Evolutionary conservation across 2,113 vertebrate species (phyloP).

Genomic region (Etheostoma spectabile): DNA sequence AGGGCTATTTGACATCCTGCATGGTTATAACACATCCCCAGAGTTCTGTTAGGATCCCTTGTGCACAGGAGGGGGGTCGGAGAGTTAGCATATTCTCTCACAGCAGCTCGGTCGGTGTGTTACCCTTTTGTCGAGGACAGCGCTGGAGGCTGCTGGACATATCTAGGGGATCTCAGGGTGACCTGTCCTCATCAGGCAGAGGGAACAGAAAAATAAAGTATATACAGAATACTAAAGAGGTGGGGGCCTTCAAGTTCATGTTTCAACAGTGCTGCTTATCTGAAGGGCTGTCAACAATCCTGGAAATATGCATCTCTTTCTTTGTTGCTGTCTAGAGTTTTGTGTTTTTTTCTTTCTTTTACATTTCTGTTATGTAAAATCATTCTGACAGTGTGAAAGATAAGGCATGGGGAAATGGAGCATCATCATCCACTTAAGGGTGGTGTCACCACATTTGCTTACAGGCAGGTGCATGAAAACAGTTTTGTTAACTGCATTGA

Average conservation of each 20-base stretch:
- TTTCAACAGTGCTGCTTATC: conserved; percentile 23
- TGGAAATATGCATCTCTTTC: conserved; percentile 15
- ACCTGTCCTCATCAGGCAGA: conserved; percentile 65
- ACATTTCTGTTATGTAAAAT: conserved; percentile 8
- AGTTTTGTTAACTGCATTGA: conserved; percentile 33
- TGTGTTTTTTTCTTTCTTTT: not conserved
- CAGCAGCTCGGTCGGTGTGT: conserved; percentile 54
- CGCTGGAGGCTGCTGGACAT: conserved; percentile 63
- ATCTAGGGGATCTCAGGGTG: conserved; percentile 73
- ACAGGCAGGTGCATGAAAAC: conserved; percentile 31
- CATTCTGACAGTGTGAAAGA: conserved; percentile 9
- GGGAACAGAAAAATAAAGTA: conserved; percentile 46
- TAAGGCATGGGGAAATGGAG: conserved; percentile 23
- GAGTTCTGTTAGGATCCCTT: conserved; percentile 56
- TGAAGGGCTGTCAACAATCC: conserved; percentile 22
- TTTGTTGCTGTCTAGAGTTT: conserved; percentile 1
- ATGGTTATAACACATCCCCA: conserved; percentile 68
- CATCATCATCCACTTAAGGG: conserved; percentile 51
- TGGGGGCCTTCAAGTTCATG: conserved; percentile 6
- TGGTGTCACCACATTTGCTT: conserved; percentile 30
- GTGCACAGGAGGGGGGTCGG: conserved; percentile 38
- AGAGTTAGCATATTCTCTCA: conserved; percentile 70
- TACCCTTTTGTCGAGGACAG: conserved; percentile 68
- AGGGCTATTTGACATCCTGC: conserved; percentile 69
- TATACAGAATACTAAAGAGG: conserved; percentile 66